Conservation (phyloP, 2,113 vertebrate species). For the Peromyscus leucopus region DNA sequence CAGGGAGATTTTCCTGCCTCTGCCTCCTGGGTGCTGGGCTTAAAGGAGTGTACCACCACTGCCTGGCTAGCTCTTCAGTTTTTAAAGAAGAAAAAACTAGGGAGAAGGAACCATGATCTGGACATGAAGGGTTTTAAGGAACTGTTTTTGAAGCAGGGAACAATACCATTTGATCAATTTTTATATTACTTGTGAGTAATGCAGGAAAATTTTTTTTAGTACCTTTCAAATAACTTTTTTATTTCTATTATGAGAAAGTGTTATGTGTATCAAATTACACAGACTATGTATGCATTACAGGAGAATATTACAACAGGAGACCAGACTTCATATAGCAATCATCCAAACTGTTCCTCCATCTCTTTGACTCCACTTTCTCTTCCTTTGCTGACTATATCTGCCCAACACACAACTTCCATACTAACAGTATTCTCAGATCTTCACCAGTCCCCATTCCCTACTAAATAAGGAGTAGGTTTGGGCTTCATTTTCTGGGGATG, state of each 20-base stretch:
- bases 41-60: neutral
- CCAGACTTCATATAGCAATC: neutral
- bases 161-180: conserved; percentile 9
- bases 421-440: neutral
- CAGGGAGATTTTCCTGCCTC: neutral
- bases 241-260: neutral
- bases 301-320: neutral
- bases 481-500: neutral
- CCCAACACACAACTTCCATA: neutral
- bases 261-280: neutral
- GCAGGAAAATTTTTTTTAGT: neutral
- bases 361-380: neutral
- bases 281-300: neutral
- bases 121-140: neutral
- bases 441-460: neutral
- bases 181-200: neutral
- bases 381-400: neutral
- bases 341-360: neutral
- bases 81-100: neutral
- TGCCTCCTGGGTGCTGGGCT: neutral
- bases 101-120: neutral
- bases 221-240: neutral
- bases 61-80: neutral
- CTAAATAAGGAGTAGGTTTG: neutral
- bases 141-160: neutral